A percentile compares a stretch with the other conserved stretches of the same genome.
phyloP scores from a whole-genome alignment of 2,888 invertebrate genomes.

The Caenorhabditis sp. region DNA sequence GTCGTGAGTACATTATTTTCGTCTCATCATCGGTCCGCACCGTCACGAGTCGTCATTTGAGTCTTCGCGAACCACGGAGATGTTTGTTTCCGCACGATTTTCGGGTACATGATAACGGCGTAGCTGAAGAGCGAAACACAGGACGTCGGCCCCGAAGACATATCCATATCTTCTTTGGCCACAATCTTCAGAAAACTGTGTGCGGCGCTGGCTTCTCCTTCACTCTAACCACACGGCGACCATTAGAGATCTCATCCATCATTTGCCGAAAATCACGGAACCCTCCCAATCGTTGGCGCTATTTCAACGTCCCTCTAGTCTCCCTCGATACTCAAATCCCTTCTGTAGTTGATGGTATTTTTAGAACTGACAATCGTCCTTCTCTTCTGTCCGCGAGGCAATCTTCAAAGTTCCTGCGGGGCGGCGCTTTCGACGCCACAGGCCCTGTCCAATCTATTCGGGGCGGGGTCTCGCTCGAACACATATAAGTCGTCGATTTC shows the following conservation, averaged over 20 bases:
- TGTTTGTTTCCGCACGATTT: constrained; percentile 36
- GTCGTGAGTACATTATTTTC: constrained; percentile 39
- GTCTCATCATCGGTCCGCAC: constrained; percentile 10
- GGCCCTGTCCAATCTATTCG: constrained; percentile 32
- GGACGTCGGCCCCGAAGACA: constrained; percentile 22
- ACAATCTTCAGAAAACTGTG: constrained; percentile 47
- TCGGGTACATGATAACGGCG: constrained; percentile 49
- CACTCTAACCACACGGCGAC: constrained; percentile 54
- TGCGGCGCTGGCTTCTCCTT: constrained; percentile 47
- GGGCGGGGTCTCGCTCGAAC: constrained; percentile 36
- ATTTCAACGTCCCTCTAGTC: constrained; percentile 21
- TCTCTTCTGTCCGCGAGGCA: constrained; percentile 30
- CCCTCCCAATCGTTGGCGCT: constrained; percentile 16
- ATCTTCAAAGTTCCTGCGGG: constrained; percentile 43
- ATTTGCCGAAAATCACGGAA: constrained; percentile 23
- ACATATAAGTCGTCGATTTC: constrained; percentile 43
- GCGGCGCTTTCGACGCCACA: constrained; percentile 31
- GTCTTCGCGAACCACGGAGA: constrained; percentile 51
- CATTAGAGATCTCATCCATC: constrained; percentile 59
- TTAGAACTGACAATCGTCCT: constrained; percentile 37
- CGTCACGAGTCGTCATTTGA: constrained; percentile 38
- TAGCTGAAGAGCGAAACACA: constrained; percentile 31
- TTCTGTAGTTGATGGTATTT: constrained; percentile 41
- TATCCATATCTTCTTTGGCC: constrained; percentile 33
- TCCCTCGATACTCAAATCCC: constrained; percentile 25